Percentiles rank a stretch among this genome's conserved stretches.
phyloP scores from a whole-genome alignment of 2,888 invertebrate genomes.

The Bhutanitis thaidina region DNA sequence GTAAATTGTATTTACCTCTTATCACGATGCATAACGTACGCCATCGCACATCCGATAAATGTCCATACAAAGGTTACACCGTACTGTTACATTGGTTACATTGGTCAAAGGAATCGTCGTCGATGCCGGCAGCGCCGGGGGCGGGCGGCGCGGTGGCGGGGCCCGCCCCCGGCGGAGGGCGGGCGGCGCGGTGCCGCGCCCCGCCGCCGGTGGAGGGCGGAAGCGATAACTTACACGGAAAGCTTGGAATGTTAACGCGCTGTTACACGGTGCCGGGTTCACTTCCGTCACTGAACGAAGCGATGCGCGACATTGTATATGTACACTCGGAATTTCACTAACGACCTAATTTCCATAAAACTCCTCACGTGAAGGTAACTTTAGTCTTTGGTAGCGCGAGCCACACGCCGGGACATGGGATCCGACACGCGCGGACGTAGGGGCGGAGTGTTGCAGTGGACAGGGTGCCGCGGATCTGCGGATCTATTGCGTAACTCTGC shows the following conservation, averaged over 20 bases:
- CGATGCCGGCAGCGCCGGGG: constrained; percentile 14
- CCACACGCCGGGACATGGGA: constrained; percentile 31
- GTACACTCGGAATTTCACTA: constrained; percentile 63
- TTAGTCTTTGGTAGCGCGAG: constrained; percentile 77
- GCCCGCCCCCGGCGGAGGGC: too few species aligned
- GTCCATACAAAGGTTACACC: constrained; percentile 76
- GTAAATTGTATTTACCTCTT: constrained; percentile 79
- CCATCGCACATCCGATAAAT: constrained; percentile 67
- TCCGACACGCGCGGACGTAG: constrained; percentile 23
- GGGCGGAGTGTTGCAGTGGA: neutral
- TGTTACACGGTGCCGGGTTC: constrained; percentile 8
- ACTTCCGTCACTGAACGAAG: neutral
- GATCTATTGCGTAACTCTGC: too few species aligned
- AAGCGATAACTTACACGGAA: constrained; percentile 52
- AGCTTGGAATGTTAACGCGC: constrained; percentile 65
- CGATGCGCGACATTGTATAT: constrained; percentile 44
- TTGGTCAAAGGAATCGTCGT: constrained; percentile 70
- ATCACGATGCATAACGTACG: constrained; percentile 70
- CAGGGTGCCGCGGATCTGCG: neutral
- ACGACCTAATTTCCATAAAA: constrained; percentile 64
- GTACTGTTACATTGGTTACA: constrained; percentile 74
- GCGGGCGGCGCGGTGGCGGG: constrained; percentile 13
- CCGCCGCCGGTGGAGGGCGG: constrained; percentile 26
- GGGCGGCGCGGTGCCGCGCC: too few species aligned
- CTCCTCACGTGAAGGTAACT: constrained; percentile 74